Conservation (phyloP, 1,140 invertebrate genomes). For the Calephelis virginiensis region DNA sequence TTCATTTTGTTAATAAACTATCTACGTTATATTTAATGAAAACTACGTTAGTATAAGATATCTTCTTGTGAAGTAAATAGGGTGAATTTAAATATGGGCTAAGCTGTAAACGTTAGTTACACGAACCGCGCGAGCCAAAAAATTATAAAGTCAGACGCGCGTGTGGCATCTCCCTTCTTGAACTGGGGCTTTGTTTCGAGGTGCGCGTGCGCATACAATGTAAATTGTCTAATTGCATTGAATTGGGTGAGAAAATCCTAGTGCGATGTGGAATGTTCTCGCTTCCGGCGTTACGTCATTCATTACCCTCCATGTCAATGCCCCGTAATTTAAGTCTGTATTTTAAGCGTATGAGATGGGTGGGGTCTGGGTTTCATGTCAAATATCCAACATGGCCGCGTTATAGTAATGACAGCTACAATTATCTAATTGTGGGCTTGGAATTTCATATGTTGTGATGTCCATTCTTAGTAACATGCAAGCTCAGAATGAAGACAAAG, state of each 20-base stretch:
- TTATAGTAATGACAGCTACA: constrained; percentile 16
- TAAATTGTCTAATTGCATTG: constrained; percentile 42
- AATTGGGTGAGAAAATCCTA: constrained; percentile 49
- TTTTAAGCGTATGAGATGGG: constrained; percentile 26
- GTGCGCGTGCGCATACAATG: constrained; percentile 33
- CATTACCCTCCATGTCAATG: constrained; percentile 41
- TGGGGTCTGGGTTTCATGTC: constrained; percentile 24
- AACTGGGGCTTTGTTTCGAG: too few species aligned
- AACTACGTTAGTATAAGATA: too few species aligned
- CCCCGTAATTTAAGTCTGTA: constrained; percentile 38
- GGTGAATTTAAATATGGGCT: too few species aligned
- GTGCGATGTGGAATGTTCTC: constrained; percentile 40
- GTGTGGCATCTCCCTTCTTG: too few species aligned
- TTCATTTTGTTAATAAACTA: too few species aligned
- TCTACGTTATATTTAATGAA: too few species aligned
- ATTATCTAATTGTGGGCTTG: constrained; percentile 7
- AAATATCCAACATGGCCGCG: constrained; percentile 4
- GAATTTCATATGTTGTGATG: background rate
- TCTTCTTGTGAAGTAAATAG: too few species aligned
- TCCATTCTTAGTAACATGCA: background rate
- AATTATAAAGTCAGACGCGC: too few species aligned
- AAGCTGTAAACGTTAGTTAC: too few species aligned
- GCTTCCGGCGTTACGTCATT: constrained; percentile 48
- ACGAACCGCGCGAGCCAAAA: constrained; percentile 7
- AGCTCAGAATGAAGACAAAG: too few species aligned